Conservation (phyloP, 1,140 invertebrate species). For the Drosophila saltans region DNA sequence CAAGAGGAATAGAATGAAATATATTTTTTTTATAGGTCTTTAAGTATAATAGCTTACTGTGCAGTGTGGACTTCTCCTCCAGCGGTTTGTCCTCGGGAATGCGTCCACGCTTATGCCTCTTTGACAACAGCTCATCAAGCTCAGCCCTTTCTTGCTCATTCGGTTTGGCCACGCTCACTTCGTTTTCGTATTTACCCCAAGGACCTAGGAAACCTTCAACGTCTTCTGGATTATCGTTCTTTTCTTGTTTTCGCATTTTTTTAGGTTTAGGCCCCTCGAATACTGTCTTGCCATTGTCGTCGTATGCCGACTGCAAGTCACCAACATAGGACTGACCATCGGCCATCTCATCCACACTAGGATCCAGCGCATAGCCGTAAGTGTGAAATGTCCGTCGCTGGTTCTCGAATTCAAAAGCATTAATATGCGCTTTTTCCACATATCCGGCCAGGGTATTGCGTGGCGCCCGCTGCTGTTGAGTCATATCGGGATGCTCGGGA, state of each 20-base stretch:
- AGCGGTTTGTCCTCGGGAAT: constrained; percentile 94
- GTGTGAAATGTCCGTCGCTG: constrained; percentile 97
- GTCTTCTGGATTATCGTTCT: constrained; percentile 96
- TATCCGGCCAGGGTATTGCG: constrained; percentile 97
- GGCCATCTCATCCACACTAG: constrained; percentile 89
- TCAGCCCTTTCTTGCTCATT: constrained; percentile 95
- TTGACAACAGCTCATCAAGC: constrained; percentile 97
- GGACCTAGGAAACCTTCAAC: constrained; percentile 98
- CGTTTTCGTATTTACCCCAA: constrained; percentile 97
- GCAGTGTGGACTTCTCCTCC: constrained; percentile 97
- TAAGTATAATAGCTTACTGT: constrained; percentile 88
- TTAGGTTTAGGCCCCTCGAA: constrained; percentile 92
- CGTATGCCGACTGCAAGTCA: constrained; percentile 85
- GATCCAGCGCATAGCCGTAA: constrained; percentile 98
- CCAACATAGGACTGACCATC: constrained; percentile 89
- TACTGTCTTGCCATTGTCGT: constrained; percentile 91
- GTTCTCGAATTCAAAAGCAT: constrained; percentile 99
- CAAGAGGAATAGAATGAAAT: constrained; percentile 61
- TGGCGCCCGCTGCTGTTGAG: constrained; percentile 92
- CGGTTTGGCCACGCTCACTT: constrained; percentile 94
- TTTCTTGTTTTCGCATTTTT: constrained; percentile 95
- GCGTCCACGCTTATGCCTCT: constrained; percentile 92
- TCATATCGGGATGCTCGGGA: constrained; percentile 95
- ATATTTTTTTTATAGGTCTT: neutral
- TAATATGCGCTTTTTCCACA: constrained; percentile 97